These are phyloP conservation scores for Cricetomys ansorgei DNA, from an alignment of 2,113 vertebrate genomes.

Conservation along the genomic window DNA sequence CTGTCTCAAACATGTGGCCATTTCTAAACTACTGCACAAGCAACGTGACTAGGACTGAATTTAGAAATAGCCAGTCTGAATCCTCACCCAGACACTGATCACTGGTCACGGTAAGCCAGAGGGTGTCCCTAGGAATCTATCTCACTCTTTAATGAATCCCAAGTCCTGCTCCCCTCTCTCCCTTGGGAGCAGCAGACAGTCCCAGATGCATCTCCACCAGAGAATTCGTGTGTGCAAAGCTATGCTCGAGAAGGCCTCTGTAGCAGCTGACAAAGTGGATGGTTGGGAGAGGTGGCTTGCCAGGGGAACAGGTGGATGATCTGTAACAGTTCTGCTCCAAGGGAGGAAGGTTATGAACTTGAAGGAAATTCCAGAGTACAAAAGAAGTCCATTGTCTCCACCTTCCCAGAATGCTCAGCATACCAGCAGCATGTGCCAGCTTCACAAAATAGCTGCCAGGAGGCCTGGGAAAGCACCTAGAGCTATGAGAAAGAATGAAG, in stretches of 20 bases:
- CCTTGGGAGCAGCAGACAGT: background rate
- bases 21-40: background rate
- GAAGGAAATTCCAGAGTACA: background rate
- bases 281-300: background rate
- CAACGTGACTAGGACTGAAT: background rate
- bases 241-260: background rate
- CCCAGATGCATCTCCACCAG: background rate
- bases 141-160: accelerated
- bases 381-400: background rate
- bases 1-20: background rate
- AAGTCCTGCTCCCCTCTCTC: background rate
- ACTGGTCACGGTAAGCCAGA: background rate
- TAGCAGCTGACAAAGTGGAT: background rate
- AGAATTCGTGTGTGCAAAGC: background rate
- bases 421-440: accelerated
- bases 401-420: background rate
- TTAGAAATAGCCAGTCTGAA: background rate
- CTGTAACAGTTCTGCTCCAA: no score
- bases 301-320: background rate
- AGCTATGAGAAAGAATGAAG: background rate
- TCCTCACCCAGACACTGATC: background rate
- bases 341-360: background rate
- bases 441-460: accelerated
- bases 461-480: background rate
- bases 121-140: background rate